phyloP scores from a whole-genome alignment of 2,888 invertebrate species.

The Erebia epiphron region DNA sequence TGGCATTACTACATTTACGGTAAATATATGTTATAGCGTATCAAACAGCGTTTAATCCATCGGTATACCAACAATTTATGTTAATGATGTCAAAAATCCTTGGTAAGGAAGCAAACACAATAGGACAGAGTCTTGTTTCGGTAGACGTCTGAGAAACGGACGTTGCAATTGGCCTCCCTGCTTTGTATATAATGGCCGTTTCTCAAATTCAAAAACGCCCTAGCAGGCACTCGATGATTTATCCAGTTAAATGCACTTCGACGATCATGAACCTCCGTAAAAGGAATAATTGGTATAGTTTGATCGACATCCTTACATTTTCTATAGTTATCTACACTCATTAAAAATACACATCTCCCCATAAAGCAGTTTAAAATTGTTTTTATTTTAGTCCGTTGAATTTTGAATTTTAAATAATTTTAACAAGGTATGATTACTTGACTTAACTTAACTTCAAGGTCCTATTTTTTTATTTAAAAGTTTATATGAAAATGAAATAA shows the following conservation, averaged over 20 bases:
- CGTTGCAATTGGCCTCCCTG: slow-evolving; percentile 73
- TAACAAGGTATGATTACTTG: not conserved
- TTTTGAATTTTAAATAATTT: not conserved
- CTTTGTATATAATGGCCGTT: slow-evolving; percentile 79
- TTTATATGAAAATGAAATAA: too few relatives aligned
- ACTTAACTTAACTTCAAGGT: not conserved
- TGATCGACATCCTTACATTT: slow-evolving; percentile 59
- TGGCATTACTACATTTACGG: too few relatives aligned
- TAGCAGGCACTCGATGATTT: slow-evolving; percentile 67
- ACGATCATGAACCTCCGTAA: slow-evolving; percentile 61
- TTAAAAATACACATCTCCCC: slow-evolving; percentile 22
- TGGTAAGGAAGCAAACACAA: slow-evolving; percentile 79
- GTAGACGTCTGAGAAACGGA: slow-evolving; percentile 71
- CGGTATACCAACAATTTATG: slow-evolving; percentile 62
- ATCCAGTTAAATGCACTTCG: slow-evolving; percentile 60
- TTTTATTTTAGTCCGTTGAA: not conserved
- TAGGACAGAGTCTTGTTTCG: slow-evolving; percentile 77
- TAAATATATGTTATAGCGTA: too few relatives aligned
- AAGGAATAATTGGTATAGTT: slow-evolving; percentile 60
- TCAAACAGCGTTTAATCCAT: slow-evolving; percentile 19
- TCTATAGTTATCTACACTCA: slow-evolving; percentile 47
- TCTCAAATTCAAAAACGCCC: slow-evolving; percentile 70
- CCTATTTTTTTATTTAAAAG: not conserved
- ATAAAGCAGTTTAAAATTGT: not conserved
- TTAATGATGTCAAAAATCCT: slow-evolving; percentile 77